These are phyloP conservation scores for Cyphotilapia sp. DNA, from an alignment of 2,113 vertebrate species.

Conservation along the genomic window DNA sequence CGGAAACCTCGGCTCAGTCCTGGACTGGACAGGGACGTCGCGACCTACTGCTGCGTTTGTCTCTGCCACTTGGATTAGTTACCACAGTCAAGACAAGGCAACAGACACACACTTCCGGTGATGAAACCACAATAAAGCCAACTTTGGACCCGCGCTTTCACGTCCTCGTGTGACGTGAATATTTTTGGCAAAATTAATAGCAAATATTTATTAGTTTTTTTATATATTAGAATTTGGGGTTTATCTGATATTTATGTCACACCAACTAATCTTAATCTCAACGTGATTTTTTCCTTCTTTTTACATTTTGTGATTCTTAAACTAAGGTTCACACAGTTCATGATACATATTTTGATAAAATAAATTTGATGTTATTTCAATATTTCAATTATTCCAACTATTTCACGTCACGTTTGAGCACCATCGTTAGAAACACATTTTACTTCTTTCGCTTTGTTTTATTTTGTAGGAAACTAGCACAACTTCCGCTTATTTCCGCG, in stretches of 20 bases:
- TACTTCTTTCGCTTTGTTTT: neutral
- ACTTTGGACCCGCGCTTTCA: neutral
- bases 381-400: neutral
- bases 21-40: slow-evolving; percentile 36
- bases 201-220: neutral
- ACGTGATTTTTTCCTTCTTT: neutral
- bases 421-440: neutral
- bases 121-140: neutral
- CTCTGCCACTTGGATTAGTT: slow-evolving; percentile 20
- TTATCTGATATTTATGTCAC: neutral
- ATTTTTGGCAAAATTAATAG: neutral
- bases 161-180: rapidly evolving
- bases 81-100: rapidly evolving
- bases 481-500: neutral
- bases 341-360: neutral
- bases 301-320: neutral
- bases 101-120: neutral
- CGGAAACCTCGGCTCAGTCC: neutral
- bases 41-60: slow-evolving; percentile 24
- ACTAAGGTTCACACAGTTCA: neutral
- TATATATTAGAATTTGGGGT: neutral
- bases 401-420: neutral
- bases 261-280: too few species aligned
- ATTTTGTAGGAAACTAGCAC: neutral
- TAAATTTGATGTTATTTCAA: neutral